Percentiles rank a stretch among this genome's conserved stretches.
Conservation (phyloP, 1,140 invertebrate genomes). For the Planococcus citri region DNA sequence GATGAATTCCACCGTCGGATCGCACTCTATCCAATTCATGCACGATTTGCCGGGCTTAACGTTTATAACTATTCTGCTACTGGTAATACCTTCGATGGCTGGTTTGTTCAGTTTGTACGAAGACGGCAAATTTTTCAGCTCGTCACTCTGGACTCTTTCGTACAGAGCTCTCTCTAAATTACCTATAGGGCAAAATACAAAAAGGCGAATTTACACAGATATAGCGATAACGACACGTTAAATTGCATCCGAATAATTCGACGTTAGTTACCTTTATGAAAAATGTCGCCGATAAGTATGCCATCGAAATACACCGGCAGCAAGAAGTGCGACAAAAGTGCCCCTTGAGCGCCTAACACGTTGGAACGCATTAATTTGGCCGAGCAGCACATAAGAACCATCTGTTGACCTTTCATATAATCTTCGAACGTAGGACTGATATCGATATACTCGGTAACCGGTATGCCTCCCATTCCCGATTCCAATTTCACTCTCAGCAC, state of each 20-base stretch:
- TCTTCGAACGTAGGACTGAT: constrained; percentile 44
- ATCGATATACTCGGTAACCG: constrained; percentile 45
- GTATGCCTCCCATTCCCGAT: constrained; percentile 89
- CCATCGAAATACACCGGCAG: constrained; percentile 78
- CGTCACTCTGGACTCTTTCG: neutral
- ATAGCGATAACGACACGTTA: too few relatives aligned
- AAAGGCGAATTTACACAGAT: too few relatives aligned
- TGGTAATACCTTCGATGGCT: neutral
- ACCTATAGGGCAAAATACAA: too few relatives aligned
- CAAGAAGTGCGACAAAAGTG: constrained; percentile 70
- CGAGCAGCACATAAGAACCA: constrained; percentile 85
- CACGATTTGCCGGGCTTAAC: neutral
- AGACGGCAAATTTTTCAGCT: neutral
- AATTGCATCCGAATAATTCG: too few relatives aligned
- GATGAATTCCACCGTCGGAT: neutral
- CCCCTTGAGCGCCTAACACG: constrained; percentile 82
- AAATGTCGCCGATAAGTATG: constrained; percentile 71
- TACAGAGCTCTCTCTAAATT: constrained; percentile 2
- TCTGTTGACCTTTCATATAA: constrained; percentile 34
- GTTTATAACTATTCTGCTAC: neutral
- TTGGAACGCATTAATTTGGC: constrained; percentile 92
- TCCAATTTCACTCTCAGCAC: constrained; percentile 88
- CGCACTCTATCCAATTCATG: neutral
- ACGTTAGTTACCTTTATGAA: constrained; percentile 46
- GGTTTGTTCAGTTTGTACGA: neutral